A percentile compares a stretch with the other conserved stretches of the same genome.
phyloP scores from a whole-genome alignment of 2,888 invertebrate genomes.

The Neria commutata region DNA sequence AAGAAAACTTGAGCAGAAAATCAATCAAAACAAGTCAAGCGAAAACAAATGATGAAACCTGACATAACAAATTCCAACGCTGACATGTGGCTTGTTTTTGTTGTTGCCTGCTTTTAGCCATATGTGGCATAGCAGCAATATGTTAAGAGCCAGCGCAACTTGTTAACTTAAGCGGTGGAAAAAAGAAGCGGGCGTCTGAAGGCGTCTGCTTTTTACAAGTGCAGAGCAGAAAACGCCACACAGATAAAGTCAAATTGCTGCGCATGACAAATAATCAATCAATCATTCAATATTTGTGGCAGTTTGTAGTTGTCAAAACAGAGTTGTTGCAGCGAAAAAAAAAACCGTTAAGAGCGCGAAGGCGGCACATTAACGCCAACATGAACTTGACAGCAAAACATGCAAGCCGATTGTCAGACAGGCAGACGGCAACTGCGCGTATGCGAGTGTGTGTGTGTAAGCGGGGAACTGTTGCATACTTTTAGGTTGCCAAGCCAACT shows the following conservation, averaged over 20 bases:
- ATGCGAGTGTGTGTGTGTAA: too few species aligned
- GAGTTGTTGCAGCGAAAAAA: too few species aligned
- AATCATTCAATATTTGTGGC: not conserved
- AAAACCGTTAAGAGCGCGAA: too few species aligned
- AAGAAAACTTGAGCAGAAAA: not conserved
- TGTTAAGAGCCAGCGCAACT: not conserved
- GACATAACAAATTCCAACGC: conserved; percentile 3
- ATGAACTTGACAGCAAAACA: too few species aligned
- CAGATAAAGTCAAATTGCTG: not conserved
- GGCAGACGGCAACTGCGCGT: too few species aligned
- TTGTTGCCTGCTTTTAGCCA: not conserved
- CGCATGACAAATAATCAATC: not conserved
- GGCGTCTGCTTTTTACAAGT: not conserved
- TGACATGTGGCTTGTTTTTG: not conserved
- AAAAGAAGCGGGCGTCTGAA: too few species aligned
- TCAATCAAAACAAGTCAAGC: conserved; percentile 1
- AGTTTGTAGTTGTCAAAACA: not conserved
- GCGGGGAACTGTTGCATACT: too few species aligned
- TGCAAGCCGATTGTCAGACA: too few species aligned
- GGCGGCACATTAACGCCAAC: too few species aligned
- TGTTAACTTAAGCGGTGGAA: not conserved
- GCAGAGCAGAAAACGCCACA: not conserved
- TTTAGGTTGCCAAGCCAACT: too few species aligned
- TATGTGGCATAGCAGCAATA: not conserved
- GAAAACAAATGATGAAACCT: not conserved